A percentile compares a stretch with the other conserved stretches of the same genome.
Conservation (phyloP, 2,797 vertebrate genomes). For the Macropodus opercularis region DNA sequence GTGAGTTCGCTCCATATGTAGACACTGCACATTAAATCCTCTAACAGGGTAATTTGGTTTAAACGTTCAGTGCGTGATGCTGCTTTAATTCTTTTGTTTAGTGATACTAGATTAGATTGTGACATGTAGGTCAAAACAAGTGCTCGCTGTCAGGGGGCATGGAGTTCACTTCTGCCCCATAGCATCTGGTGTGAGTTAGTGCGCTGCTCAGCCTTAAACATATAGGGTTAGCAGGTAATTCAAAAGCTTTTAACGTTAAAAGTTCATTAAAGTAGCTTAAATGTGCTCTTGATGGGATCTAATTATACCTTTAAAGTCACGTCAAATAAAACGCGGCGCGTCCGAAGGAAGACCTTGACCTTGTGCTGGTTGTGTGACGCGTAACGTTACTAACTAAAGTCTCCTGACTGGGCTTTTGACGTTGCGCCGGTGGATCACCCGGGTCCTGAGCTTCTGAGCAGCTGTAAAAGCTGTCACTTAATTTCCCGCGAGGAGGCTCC, state of each 20-base stretch:
- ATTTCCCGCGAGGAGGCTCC: neutral
- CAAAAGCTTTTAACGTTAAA: too few relatives aligned
- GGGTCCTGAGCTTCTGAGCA: neutral
- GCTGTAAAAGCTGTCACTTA: neutral
- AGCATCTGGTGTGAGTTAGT: slow-evolving; percentile 24
- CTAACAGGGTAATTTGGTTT: neutral
- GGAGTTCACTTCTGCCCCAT: neutral
- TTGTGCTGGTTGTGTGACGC: neutral
- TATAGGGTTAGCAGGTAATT: neutral
- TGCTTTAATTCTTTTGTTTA: neutral
- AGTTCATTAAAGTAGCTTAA: too few relatives aligned
- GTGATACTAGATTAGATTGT: neutral
- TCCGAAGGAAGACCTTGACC: neutral
- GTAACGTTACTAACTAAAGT: neutral
- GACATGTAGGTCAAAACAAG: slow-evolving; percentile 1
- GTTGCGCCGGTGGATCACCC: neutral
- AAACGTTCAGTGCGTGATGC: neutral
- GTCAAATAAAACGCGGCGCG: neutral
- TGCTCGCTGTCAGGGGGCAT: slow-evolving; percentile 1
- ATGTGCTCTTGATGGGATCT: too few relatives aligned
- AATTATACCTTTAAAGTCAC: too few relatives aligned
- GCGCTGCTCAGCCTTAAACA: too few relatives aligned
- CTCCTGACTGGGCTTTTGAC: neutral
- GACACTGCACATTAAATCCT: neutral
- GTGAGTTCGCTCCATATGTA: neutral